Evolutionary conservation across 2,888 invertebrate species (phyloP).

Genomic region (Mechanitis mazaeus): DNA sequence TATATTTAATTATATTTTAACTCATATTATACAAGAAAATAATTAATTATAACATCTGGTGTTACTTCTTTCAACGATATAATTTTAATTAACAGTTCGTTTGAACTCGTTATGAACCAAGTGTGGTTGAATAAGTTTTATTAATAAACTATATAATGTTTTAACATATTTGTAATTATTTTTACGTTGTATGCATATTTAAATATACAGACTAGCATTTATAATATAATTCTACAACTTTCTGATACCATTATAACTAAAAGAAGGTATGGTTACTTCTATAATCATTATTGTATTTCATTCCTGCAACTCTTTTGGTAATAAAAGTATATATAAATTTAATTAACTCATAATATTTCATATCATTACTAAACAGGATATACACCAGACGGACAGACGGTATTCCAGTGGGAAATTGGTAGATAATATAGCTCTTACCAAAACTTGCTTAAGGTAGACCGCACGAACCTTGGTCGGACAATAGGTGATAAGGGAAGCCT

Average conservation of each 20-base stretch:
- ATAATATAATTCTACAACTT: too few relatives aligned
- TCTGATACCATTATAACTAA: too few relatives aligned
- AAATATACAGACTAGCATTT: too few relatives aligned
- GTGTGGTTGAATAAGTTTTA: neutral
- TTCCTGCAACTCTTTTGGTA: too few relatives aligned
- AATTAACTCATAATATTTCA: too few relatives aligned
- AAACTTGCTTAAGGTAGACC: constrained; percentile 33
- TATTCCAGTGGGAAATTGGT: constrained; percentile 6
- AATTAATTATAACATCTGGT: constrained; percentile 1
- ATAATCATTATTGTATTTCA: too few relatives aligned
- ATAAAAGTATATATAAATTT: too few relatives aligned
- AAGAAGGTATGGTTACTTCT: too few relatives aligned
- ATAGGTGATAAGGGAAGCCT: constrained; percentile 64
- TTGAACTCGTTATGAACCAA: constrained; percentile 2
- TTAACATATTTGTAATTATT: too few relatives aligned
- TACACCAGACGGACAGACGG: constrained; percentile 3
- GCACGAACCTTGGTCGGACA: constrained; percentile 53
- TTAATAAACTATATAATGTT: too few relatives aligned
- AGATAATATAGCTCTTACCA: constrained; percentile 8
- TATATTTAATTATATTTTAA: neutral
- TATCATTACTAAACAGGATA: constrained; percentile 4
- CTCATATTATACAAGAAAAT: neutral
- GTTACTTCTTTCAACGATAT: constrained; percentile 4
- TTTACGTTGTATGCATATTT: too few relatives aligned
- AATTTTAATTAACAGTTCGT: constrained; percentile 3